These are phyloP conservation scores for Hypomesus transpacificus DNA, from an alignment of 2,113 vertebrate species.

Conservation along the genomic window DNA sequence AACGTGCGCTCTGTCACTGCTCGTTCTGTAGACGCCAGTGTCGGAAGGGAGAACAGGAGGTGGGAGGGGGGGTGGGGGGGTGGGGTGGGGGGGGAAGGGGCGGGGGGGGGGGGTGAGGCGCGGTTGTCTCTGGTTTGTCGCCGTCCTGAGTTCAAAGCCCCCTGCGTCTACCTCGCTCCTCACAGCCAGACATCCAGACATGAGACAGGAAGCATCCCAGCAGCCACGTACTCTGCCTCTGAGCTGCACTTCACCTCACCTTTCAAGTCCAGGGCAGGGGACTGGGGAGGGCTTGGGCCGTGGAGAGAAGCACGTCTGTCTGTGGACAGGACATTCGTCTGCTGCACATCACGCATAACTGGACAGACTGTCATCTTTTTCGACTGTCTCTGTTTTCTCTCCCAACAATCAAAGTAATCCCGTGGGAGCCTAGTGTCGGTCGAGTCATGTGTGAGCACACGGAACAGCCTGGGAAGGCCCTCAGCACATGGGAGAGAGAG, in stretches of 20 bases:
- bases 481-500: neutral
- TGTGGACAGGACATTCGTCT: neutral
- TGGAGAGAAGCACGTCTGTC: slow-evolving; percentile 50
- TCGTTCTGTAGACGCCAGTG: slow-evolving; percentile 1
- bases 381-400: neutral
- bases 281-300: slow-evolving; percentile 39
- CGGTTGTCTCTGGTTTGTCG: slow-evolving; percentile 40
- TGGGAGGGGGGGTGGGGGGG: slow-evolving; percentile 3
- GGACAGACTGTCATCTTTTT: slow-evolving; percentile 2
- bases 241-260: slow-evolving; percentile 42
- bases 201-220: slow-evolving; percentile 59
- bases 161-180: slow-evolving; percentile 47
- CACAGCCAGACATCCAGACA: slow-evolving; percentile 50
- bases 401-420: slow-evolving; percentile 5
- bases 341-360: neutral
- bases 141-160: slow-evolving; percentile 57
- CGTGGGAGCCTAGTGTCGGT: slow-evolving; percentile 2
- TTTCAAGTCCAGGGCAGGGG: slow-evolving; percentile 36
- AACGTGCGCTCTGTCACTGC: slow-evolving; percentile 44
- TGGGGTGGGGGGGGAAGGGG: slow-evolving; percentile 26
- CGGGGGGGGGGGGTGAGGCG: slow-evolving; percentile 31
- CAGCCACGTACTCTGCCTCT: slow-evolving; percentile 34
- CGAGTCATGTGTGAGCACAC: neutral
- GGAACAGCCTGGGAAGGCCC: neutral
- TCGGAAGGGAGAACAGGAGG: neutral